Conservation (phyloP, 2,797 vertebrate species). For the Distichodus sexfasciatus region DNA sequence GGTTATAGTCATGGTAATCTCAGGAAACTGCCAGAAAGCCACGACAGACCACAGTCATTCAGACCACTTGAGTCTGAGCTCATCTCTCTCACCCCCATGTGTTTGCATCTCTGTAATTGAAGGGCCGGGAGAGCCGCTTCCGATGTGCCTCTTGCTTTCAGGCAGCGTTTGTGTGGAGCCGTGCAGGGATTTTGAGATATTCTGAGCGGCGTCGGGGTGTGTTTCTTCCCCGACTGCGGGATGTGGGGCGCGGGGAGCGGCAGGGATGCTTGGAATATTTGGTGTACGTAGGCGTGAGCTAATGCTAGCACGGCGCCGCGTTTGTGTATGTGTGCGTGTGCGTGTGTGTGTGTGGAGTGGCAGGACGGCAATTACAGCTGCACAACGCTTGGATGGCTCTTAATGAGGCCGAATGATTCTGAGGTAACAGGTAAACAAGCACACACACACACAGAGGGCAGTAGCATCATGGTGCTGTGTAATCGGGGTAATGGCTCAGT, state of each 20-base stretch:
- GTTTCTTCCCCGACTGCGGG: not conserved
- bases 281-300: conserved; percentile 11
- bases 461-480: conserved; percentile 36
- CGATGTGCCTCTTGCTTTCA: not conserved
- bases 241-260: not conserved
- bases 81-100: too few relatives aligned
- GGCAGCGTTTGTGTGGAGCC: not conserved
- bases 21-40: too few relatives aligned
- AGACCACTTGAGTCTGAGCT: too few relatives aligned
- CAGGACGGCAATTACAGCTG: conserved; percentile 34
- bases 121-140: too few relatives aligned
- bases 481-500: conserved; percentile 48
- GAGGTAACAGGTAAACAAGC: conserved; percentile 49
- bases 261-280: conserved; percentile 22
- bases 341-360: conserved; percentile 7
- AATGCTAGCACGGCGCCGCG: not conserved
- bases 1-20: too few relatives aligned
- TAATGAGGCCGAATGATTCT: conserved; percentile 47
- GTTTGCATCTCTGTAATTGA: too few relatives aligned
- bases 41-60: too few relatives aligned
- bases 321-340: conserved; percentile 8
- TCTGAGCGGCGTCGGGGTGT: conserved; percentile 4
- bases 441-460: conserved; percentile 20
- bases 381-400: conserved; percentile 39
- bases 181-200: conserved; percentile 10